Conservation (phyloP, 1,140 invertebrate species). For the Sarcophaga bullata region DNA sequence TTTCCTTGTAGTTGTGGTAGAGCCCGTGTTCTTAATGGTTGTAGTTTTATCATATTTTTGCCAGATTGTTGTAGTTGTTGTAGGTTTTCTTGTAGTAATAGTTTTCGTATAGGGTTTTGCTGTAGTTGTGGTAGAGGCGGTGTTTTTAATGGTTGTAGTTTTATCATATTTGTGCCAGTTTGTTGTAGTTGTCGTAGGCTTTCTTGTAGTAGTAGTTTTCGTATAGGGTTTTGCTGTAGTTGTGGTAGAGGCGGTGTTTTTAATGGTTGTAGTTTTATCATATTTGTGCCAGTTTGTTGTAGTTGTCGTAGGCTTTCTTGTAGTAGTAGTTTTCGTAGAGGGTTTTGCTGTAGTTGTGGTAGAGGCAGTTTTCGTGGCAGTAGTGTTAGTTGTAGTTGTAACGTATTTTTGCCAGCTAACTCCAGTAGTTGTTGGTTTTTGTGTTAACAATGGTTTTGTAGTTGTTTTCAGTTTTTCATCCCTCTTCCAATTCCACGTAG, state of each 20-base stretch:
- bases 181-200: no score
- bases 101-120: background rate
- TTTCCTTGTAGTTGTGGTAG: constrained; percentile 10
- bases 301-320: no score
- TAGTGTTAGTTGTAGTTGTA: background rate
- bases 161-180: background rate
- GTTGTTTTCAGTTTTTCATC: no score
- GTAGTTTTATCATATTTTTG: background rate
- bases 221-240: no score
- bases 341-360: constrained; percentile 16
- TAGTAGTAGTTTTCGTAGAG: background rate
- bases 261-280: no score
- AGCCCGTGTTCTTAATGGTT: constrained; percentile 7
- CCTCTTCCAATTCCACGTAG: no score
- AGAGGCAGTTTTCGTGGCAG: background rate
- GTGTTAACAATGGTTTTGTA: no score
- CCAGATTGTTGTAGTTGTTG: constrained; percentile 5
- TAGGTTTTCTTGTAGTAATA: background rate
- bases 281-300: no score
- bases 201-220: no score
- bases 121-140: background rate
- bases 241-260: no score
- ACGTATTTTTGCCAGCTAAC: no score
- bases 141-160: background rate
- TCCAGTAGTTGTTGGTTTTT: no score